phyloP scores from a whole-genome alignment of 1,140 invertebrate species.

The Zophobas atratus region DNA sequence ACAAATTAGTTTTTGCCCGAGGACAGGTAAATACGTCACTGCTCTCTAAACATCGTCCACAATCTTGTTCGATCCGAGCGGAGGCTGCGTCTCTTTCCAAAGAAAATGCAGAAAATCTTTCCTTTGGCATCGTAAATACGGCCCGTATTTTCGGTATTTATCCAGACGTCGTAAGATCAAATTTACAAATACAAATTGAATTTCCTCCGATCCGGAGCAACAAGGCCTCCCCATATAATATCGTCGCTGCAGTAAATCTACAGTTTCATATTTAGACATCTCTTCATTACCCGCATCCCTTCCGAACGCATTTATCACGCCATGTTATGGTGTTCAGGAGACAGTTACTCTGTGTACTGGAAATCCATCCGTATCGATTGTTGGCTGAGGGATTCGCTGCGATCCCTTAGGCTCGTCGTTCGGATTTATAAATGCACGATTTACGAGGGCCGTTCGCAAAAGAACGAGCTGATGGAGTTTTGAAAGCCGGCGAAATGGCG shows the following conservation, averaged over 20 bases:
- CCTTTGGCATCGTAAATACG: constrained; percentile 1
- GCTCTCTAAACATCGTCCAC: neutral
- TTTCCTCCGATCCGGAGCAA: constrained; percentile 15
- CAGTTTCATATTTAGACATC: constrained; percentile 46
- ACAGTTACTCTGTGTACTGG: constrained; percentile 40
- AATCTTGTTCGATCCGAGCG: neutral
- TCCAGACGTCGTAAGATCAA: constrained; percentile 27
- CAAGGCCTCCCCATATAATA: constrained; percentile 10
- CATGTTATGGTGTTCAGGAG: constrained; percentile 43
- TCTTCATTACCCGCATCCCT: constrained; percentile 42
- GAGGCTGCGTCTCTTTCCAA: neutral
- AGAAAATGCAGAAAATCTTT: constrained; percentile 17
- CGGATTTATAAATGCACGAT: constrained; percentile 4
- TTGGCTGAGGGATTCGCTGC: constrained; percentile 21
- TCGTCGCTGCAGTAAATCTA: constrained; percentile 20
- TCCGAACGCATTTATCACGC: constrained; percentile 44
- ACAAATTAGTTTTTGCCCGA: neutral
- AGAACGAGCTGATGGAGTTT: too few relatives aligned
- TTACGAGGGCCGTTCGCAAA: too few relatives aligned
- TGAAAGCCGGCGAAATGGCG: too few relatives aligned
- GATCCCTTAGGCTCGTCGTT: constrained; percentile 20
- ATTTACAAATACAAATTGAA: constrained; percentile 43
- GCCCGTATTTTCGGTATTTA: constrained; percentile 26
- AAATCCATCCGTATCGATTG: constrained; percentile 43
- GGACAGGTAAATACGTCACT: too few relatives aligned